Evolutionary conservation across 2,113 vertebrate genomes (phyloP).

Genomic region (Nerophis lumbriciformis): DNA sequence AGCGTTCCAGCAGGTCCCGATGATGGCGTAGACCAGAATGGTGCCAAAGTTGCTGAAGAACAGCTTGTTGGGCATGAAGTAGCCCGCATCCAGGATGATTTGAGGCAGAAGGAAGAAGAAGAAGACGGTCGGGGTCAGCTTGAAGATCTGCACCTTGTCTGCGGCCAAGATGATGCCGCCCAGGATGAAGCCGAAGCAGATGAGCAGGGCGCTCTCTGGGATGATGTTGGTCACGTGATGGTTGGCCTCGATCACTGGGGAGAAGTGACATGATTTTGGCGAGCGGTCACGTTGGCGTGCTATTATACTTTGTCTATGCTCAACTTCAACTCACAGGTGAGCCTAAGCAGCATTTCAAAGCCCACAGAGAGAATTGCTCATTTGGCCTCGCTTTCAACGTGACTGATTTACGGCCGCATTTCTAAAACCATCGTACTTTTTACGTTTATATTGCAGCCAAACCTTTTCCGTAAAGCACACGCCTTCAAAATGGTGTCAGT

Average conservation of each 20-base stretch:
- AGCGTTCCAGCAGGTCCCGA: constrained; percentile 92
- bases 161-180: constrained; percentile 88
- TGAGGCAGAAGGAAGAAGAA: constrained; percentile 92
- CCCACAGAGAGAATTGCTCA: no score
- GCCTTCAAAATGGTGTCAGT: no score
- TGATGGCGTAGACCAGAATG: constrained; percentile 85
- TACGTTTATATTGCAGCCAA: no score
- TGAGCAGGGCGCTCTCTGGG: constrained; percentile 93
- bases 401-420: no score
- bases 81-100: constrained; percentile 90
- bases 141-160: constrained; percentile 81
- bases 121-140: constrained; percentile 78
- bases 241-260: constrained; percentile 86
- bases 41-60: constrained; percentile 92
- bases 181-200: constrained; percentile 83
- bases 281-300: no score
- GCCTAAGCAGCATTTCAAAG: no score
- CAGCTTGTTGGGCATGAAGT: constrained; percentile 93
- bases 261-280: not conserved
- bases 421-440: no score
- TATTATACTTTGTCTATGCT: no score
- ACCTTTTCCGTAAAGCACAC: no score
- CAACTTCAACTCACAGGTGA: no score
- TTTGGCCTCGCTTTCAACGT: no score
- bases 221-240: constrained; percentile 79